Percentiles rank a stretch among this genome's conserved stretches.
These are phyloP conservation scores for Anoplius nigerrimus DNA, from an alignment of 2,888 invertebrate genomes.

Conservation along the genomic window DNA sequence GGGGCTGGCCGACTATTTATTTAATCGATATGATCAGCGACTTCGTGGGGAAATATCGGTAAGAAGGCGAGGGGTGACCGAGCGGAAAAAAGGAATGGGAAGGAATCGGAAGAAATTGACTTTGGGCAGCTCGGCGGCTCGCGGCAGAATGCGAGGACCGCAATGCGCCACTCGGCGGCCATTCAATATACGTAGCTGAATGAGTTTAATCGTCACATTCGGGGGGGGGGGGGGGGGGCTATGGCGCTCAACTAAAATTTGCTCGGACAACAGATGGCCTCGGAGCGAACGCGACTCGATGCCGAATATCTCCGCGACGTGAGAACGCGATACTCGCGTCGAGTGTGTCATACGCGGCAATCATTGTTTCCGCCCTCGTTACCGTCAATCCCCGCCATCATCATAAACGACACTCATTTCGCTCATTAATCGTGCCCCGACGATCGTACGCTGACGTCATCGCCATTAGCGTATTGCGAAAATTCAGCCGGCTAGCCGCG, in stretches of 20 bases:
- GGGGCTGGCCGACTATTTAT: background rate
- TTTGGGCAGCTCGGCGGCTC: no score
- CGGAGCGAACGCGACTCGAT: no score
- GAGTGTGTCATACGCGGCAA: constrained; percentile 9
- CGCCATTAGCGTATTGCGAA: constrained; percentile 19
- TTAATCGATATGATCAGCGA: background rate
- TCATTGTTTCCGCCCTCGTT: constrained; percentile 30
- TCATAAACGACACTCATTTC: constrained; percentile 41
- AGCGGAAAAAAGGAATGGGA: no score
- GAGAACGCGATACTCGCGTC: constrained; percentile 8
- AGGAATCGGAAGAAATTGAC: no score
- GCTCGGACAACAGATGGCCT: constrained; percentile 27
- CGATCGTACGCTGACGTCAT: constrained; percentile 38
- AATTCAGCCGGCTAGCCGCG: background rate
- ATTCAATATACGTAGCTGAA: background rate
- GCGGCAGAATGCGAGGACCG: no score
- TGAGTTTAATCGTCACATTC: constrained; percentile 11
- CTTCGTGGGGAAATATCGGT: no score
- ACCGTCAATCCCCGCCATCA: constrained; percentile 25
- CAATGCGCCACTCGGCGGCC: no score
- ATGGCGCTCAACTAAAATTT: constrained; percentile 10
- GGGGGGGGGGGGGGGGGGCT: no score
- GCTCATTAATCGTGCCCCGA: constrained; percentile 44
- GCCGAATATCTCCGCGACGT: constrained; percentile 7
- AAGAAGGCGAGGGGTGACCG: no score